These are phyloP conservation scores for Heliconius ethilla DNA, from an alignment of 2,888 invertebrate species.

Conservation along the genomic window DNA sequence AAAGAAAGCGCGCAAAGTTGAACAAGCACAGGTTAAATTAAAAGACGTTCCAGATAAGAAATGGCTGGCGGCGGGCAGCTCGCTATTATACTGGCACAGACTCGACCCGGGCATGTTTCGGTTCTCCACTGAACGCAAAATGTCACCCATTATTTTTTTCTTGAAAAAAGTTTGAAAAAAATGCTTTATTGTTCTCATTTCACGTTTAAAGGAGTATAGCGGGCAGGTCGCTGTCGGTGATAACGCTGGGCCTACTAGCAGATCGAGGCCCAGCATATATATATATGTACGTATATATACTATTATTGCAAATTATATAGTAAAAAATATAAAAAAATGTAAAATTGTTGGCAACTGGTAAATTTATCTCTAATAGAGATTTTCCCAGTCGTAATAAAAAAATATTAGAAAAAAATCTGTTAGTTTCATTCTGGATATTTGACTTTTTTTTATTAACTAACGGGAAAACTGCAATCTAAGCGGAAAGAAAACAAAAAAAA, in stretches of 20 bases:
- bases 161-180: not conserved
- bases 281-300: no score
- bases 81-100: not conserved
- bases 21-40: constrained; percentile 27
- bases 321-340: no score
- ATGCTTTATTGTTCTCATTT: constrained; percentile 23
- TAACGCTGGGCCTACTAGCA: no score
- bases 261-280: not conserved
- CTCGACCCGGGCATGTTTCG: not conserved
- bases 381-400: no score
- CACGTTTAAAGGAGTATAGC: constrained; percentile 6
- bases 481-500: not conserved
- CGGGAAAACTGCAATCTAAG: not conserved
- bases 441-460: not conserved
- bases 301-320: no score
- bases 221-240: not conserved
- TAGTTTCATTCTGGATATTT: not conserved
- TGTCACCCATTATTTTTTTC: constrained; percentile 4
- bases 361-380: no score
- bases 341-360: no score
- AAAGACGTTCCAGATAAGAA: constrained; percentile 21
- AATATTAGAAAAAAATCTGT: no score
- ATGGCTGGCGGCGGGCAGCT: constrained; percentile 13
- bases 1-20: constrained; percentile 11
- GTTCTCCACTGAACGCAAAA: constrained; percentile 4